Evolutionary conservation across 2,113 vertebrate species (phyloP), one percentile per base, ranked within the genome.

Genomic region (Pyxicephalus adspersus): DNA sequence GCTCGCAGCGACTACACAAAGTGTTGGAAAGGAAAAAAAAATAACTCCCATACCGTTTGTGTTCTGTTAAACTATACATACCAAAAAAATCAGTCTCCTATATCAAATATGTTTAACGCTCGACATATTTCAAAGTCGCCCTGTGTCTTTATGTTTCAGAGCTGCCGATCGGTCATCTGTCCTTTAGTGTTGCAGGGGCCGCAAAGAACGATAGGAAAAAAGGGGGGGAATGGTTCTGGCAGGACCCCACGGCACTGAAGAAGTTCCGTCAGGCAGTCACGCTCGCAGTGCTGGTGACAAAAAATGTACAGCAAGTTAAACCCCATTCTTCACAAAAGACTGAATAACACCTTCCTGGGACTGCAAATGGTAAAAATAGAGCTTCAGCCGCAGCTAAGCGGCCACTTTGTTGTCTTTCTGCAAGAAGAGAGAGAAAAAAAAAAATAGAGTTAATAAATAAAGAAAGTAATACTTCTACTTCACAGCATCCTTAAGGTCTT

Each of bases 321-420:
- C 90, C 92, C 94, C 92, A 93, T 94, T 94, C 90, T 91, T 95
- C 89, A 86, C 90, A 94, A 92, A 94, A 91, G 57, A 90, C 75
- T 64, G 87, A 93, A 84, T n/a, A 93, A 91, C 88, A 85, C 89
- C 85, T 86, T 90, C 90, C 94, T 89, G 90, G 88, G 90, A 93
- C 86, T 45, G 54, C n/a, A 26, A 87, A 87, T 64, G 88, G 93
- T 88, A 90, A 90, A 92, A 90, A 88, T 45, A 13, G 38, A 91
- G 86, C 83, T 85, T 86, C 85, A 85, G 83, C 85, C 85, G 26
- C 87, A 84, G 92, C 94, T 98, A 98, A 22, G 96, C 97, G 78
- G 97, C 93, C 92, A 97, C 96, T 90, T 97, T 99, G 93, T 96
- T 98, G 87, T 98, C 96, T 95, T 98, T 99, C 97, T 98, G 93